Base-by-base conservation (phyloP, 2,888 invertebrate species). In the Xanthorhoe designata region DNA sequence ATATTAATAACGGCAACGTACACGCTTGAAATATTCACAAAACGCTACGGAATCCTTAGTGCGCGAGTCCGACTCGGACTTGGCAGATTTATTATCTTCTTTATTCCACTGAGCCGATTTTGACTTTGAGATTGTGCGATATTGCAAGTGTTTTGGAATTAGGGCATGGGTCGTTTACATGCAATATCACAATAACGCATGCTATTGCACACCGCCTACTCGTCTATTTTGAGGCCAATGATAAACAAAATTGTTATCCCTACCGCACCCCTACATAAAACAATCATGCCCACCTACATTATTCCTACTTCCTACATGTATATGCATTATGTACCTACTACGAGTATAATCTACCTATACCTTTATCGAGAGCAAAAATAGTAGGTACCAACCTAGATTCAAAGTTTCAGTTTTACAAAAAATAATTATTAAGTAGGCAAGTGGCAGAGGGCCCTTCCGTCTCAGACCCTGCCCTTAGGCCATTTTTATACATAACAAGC, bases 171-270 rank as follows among this genome's bases (percentile, higher is more conserved):
- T 51, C 47, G 65, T 62, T 64, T 55, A 64, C 62, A 59, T 85
- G 83, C 75, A 76, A 74, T 68, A 73, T 76, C 73, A 71, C 79
- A 77, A 80, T 83, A 77, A 70, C 69, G 64, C 64, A 64, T 50
- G 42, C 24, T 24, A 55, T 54, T 38, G 54, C 54, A 54, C 19
- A 29, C 29, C 35, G 38, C 38, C 38, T 42, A 42, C 38, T 42
- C 38, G 38, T 42, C 38, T 42, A 42, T 42, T 42, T 42, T 13
- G 13, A 13, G 38, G 13, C 38, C 38, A 42, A 42, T 42, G 38
- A 42, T 42, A 42, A 42, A 42, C 13, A 42, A 42, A 35, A 42
- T 42, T 13, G 38, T 13, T 42, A 42, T 7, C 7, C 32, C 32
- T 32, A 32, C 38, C 38, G n/a, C n/a, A 24, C 24, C 24, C 38